These are phyloP conservation scores for Lamellibrachia satsuma DNA, from an alignment of 2,888 invertebrate species.

Conservation along the genomic window DNA sequence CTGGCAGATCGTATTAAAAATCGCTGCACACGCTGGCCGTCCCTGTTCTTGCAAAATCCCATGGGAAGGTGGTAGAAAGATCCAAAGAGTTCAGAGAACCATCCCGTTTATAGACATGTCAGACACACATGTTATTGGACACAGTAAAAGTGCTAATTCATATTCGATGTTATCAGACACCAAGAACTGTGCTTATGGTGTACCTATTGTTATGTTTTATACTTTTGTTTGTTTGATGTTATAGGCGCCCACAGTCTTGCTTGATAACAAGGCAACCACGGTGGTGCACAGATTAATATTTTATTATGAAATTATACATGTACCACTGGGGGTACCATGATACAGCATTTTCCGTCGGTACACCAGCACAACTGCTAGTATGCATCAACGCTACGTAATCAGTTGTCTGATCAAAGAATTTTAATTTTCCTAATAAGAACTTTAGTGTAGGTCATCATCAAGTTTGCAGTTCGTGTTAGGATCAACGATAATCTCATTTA, in stretches of 20 bases:
- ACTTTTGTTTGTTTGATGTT: slow-evolving; percentile 7
- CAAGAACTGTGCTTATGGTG: neutral
- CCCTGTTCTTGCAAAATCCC: neutral
- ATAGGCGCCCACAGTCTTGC: slow-evolving; percentile 9
- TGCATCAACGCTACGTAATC: neutral
- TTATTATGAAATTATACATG: slow-evolving; percentile 17
- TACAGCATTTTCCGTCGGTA: neutral
- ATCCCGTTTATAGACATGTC: neutral
- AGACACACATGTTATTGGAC: neutral
- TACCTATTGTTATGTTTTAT: neutral
- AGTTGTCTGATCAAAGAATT: neutral
- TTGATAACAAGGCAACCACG: neutral
- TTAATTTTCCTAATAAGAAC: neutral
- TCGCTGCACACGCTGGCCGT: neutral
- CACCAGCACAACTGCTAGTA: neutral
- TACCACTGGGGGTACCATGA: neutral
- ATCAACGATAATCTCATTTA: neutral
- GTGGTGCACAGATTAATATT: neutral
- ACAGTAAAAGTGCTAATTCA: neutral
- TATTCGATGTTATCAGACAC: neutral
- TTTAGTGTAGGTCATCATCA: neutral
- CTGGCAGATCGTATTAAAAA: neutral
- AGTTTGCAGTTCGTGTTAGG: neutral
- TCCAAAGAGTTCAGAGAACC: neutral
- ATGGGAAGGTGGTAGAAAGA: neutral